These are phyloP conservation scores for Harpagifer antarcticus DNA, from an alignment of 2,797 vertebrate species.

Conservation along the genomic window DNA sequence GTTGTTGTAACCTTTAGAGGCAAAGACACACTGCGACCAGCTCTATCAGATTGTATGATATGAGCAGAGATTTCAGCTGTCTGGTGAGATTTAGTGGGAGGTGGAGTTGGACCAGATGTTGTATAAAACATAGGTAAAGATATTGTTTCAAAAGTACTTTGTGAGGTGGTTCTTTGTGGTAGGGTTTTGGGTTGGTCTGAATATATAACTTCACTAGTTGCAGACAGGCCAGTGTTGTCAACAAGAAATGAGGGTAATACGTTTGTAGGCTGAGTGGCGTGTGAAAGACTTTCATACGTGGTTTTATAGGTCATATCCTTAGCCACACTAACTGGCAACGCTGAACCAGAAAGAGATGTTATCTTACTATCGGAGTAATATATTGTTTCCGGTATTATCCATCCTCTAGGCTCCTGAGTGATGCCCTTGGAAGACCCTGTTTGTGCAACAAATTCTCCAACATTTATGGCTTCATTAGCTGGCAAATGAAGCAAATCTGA, in stretches of 20 bases:
- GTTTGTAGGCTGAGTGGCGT: constrained; percentile 10
- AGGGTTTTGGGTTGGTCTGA: constrained; percentile 10
- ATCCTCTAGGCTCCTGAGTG: constrained; percentile 19
- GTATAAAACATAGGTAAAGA: constrained; percentile 15
- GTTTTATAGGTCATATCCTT: constrained; percentile 44
- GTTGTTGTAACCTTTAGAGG: constrained; percentile 24
- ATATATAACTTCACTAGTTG: constrained; percentile 10
- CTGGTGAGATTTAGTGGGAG: constrained; percentile 30
- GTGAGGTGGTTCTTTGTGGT: constrained; percentile 19
- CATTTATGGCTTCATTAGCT: constrained; percentile 28
- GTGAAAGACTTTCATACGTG: constrained; percentile 18
- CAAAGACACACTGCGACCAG: constrained; percentile 4
- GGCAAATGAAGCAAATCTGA: constrained; percentile 30
- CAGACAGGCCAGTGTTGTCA: constrained; percentile 1
- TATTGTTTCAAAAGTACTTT: constrained; percentile 37
- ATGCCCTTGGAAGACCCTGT: constrained; percentile 20
- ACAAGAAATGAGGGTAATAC: constrained; percentile 13
- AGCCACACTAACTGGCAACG: constrained; percentile 9
- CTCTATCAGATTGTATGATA: constrained; percentile 24
- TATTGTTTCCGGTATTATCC: constrained; percentile 7
- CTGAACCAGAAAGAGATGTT: constrained; percentile 35
- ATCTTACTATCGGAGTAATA: constrained; percentile 32
- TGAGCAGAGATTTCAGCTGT: constrained; percentile 32
- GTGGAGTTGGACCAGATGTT: constrained; percentile 6
- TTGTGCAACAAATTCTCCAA: constrained; percentile 37